Evolutionary conservation across 2,113 vertebrate genomes (phyloP).

Genomic region (Pluvialis apricaria): DNA sequence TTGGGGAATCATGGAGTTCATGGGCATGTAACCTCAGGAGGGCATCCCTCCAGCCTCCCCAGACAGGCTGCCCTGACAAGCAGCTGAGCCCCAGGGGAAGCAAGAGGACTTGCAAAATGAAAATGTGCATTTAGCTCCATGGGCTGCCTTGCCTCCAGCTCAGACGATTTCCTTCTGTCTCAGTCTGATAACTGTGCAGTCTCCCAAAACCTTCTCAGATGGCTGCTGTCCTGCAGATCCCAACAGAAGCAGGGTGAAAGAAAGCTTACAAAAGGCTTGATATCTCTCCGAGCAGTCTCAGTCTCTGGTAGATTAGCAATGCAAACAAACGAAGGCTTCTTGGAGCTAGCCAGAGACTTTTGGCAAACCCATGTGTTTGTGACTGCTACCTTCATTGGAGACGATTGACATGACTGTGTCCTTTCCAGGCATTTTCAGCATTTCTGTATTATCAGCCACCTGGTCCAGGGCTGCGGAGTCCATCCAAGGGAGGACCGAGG

Average conservation of each 20-base stretch:
- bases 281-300: slow-evolving; percentile 14
- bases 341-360: slow-evolving; percentile 20
- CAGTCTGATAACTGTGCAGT: slow-evolving; percentile 17
- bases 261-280: neutral
- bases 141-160: neutral
- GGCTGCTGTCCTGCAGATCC: slow-evolving; percentile 25
- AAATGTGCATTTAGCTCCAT: neutral
- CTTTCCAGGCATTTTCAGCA: slow-evolving; percentile 46
- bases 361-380: slow-evolving; percentile 51
- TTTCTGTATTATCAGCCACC: slow-evolving; percentile 46
- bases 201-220: slow-evolving; percentile 27
- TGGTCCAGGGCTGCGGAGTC: neutral
- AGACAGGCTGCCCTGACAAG: neutral
- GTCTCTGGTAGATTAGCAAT: slow-evolving; percentile 58
- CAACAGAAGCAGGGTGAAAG: slow-evolving; percentile 15
- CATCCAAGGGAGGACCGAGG: slow-evolving; percentile 5
- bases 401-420: slow-evolving; percentile 24
- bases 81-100: neutral
- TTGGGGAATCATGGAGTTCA: neutral
- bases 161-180: slow-evolving; percentile 44
- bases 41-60: neutral
- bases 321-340: slow-evolving; percentile 28
- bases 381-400: slow-evolving; percentile 45
- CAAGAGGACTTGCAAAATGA: neutral
- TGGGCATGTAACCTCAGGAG: neutral